Conservation (phyloP, 2,113 vertebrate genomes). For the Indicator indicator region DNA sequence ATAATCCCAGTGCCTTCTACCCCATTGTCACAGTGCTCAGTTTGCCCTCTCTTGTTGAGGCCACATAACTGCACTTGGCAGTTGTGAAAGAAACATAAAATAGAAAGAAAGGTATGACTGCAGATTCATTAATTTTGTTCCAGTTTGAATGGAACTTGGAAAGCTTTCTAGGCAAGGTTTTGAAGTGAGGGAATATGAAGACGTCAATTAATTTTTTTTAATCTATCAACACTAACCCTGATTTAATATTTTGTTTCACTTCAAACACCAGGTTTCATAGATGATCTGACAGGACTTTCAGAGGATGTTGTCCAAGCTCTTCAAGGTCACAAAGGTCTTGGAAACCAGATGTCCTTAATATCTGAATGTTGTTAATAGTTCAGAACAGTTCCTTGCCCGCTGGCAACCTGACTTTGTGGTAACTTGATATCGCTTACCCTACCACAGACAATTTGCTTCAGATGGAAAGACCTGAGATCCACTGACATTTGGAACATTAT, state of each 20-base stretch:
- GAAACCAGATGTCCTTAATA: neutral
- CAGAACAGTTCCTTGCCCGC: neutral
- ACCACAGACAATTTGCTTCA: neutral
- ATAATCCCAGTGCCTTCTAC: neutral
- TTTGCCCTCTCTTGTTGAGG: neutral
- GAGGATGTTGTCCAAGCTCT: neutral
- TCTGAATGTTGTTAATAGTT: neutral
- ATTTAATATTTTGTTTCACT: neutral
- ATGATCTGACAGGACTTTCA: neutral
- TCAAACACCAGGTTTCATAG: neutral
- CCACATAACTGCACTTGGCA: accelerated
- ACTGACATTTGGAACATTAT: accelerated
- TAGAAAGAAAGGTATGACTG: neutral
- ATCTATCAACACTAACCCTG: neutral
- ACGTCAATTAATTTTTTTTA: neutral
- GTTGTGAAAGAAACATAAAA: neutral
- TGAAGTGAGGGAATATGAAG: neutral
- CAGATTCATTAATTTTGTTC: neutral
- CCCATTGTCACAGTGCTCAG: neutral
- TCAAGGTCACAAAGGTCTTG: neutral
- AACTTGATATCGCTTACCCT: neutral
- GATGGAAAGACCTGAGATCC: neutral
- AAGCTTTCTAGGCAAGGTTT: constrained; percentile 6
- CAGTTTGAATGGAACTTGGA: neutral
- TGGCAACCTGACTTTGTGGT: neutral